Evolutionary conservation across 2,113 vertebrate species (phyloP).

Genomic region (Pithys albifrons): DNA sequence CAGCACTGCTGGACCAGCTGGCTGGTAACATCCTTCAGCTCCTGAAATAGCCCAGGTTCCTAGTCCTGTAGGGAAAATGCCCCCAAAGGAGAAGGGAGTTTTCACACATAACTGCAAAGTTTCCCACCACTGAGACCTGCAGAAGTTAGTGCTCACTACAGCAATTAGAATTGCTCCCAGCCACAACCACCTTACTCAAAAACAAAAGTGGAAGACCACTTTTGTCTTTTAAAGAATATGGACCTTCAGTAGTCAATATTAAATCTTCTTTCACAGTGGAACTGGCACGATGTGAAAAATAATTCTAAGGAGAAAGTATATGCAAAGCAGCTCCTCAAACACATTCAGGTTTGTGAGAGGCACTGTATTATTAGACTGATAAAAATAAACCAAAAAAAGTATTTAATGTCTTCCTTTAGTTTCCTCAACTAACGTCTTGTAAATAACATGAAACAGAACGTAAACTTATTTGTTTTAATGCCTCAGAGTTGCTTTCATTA

Average conservation of each 20-base stretch:
- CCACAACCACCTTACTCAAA: not conserved
- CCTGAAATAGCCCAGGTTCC: not conserved
- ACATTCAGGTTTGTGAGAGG: not conserved
- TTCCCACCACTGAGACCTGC: conserved; percentile 7
- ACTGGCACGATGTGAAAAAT: not conserved
- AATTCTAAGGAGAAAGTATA: not conserved
- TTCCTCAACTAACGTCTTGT: not conserved
- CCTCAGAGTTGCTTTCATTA: not conserved
- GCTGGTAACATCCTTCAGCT: not conserved
- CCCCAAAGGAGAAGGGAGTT: not conserved
- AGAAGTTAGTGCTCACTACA: not conserved
- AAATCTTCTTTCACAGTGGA: not conserved
- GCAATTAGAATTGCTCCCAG: not conserved
- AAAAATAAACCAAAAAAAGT: not conserved
- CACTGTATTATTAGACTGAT: not conserved
- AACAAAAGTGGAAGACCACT: conserved; percentile 25
- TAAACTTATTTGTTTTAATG: not conserved
- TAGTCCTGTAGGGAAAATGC: not conserved
- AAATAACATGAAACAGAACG: not conserved
- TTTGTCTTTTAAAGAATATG: conserved; percentile 36
- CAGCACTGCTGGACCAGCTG: not conserved
- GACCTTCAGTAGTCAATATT: not conserved
- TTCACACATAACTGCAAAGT: not conserved
- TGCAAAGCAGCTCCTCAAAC: not conserved
- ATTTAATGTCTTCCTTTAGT: not conserved